These are phyloP conservation scores for Aphis craccivora DNA, from an alignment of 1,140 invertebrate species.

Conservation along the genomic window DNA sequence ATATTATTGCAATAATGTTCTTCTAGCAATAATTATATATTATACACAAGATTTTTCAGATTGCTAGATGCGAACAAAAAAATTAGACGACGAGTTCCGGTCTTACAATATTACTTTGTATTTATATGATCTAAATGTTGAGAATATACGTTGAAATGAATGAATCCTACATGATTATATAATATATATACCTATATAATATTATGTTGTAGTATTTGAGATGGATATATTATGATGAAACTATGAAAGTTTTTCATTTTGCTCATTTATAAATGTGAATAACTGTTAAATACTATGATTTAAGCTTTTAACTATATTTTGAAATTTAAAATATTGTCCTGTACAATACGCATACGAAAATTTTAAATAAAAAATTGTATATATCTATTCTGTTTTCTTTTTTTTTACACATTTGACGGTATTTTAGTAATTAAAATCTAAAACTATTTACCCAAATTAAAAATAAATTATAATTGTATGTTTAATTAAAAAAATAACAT, in stretches of 20 bases:
- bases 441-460: neutral
- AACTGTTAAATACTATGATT: neutral
- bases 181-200: conserved; percentile 6
- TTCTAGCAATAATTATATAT: conserved; percentile 21
- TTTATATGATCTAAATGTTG: conserved; percentile 27
- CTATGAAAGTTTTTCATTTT: conserved; percentile 18
- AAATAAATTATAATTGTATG: neutral
- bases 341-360: neutral
- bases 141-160: neutral
- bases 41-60: neutral
- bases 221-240: neutral
- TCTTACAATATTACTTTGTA: conserved; percentile 12
- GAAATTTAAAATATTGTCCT: neutral
- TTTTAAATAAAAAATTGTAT: neutral
- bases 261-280: neutral
- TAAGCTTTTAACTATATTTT: neutral
- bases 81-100: conserved; percentile 38
- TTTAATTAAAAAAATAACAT: neutral
- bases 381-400: neutral
- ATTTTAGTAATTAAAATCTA: neutral
- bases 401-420: neutral
- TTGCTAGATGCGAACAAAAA: conserved; percentile 1
- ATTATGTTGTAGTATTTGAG: neutral
- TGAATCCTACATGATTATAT: neutral
- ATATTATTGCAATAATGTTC: conserved; percentile 35